Evolutionary conservation across 2,113 vertebrate genomes (phyloP).

Genomic region (Genyomyrus donnyi): DNA sequence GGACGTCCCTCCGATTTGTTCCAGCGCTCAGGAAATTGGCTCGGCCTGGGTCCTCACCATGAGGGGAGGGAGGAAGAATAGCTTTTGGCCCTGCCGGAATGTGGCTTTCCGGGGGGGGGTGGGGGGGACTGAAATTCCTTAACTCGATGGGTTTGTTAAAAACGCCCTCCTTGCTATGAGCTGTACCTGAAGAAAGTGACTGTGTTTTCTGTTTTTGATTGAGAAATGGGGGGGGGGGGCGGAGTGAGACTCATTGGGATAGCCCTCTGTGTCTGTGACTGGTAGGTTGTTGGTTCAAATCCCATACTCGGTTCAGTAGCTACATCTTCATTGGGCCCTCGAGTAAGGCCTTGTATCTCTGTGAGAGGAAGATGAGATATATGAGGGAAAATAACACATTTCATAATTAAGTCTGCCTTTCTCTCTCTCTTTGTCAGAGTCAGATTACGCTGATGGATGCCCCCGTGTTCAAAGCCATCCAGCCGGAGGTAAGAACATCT

Average conservation of each 20-base stretch:
- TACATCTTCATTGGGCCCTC: not conserved
- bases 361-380: not conserved
- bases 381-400: not conserved
- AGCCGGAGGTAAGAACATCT: slow-evolving; percentile 64
- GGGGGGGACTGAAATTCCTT: not conserved
- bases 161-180: not conserved
- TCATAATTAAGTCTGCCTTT: not conserved
- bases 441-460: slow-evolving; percentile 76
- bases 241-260: not conserved
- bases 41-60: not conserved
- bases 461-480: slow-evolving; percentile 78
- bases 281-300: not conserved
- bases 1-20: not conserved
- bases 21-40: not conserved
- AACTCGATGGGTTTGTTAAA: not conserved
- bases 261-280: not conserved
- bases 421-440: slow-evolving; percentile 54
- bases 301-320: too few species aligned
- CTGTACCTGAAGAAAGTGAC: not conserved
- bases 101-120: too few species aligned
- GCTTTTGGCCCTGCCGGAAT: not conserved
- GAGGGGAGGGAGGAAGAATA: not conserved
- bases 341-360: not conserved
- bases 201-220: not conserved
- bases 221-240: not conserved